These are phyloP conservation scores for Myotis daubentonii DNA, from an alignment of 2,797 vertebrate species.

Conservation along the genomic window DNA sequence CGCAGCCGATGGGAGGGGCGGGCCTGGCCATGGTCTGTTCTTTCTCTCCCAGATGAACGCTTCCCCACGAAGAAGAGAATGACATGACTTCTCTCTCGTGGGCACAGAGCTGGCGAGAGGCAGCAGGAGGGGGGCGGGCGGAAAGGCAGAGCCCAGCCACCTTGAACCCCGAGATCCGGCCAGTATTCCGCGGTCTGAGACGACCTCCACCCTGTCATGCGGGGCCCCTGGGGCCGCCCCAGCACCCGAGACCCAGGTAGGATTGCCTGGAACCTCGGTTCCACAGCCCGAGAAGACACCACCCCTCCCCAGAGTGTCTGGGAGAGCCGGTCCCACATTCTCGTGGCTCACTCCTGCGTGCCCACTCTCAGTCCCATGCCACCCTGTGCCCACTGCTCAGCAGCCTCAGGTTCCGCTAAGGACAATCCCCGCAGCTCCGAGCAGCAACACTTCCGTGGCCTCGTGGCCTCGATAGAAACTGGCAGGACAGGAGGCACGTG, in stretches of 20 bases:
- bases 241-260: neutral
- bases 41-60: neutral
- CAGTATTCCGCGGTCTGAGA: neutral
- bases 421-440: neutral
- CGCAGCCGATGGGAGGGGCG: neutral
- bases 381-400: neutral
- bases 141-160: accelerated
- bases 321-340: neutral
- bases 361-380: accelerated
- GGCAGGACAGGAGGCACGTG: accelerated
- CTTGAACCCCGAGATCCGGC: accelerated
- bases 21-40: neutral
- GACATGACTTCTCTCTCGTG: neutral
- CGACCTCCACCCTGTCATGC: accelerated
- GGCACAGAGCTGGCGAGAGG: neutral
- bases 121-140: neutral
- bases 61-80: neutral
- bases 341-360: accelerated
- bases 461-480: neutral
- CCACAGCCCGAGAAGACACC: neutral
- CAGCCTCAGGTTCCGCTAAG: neutral
- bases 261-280: accelerated
- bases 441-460: neutral
- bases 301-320: neutral
- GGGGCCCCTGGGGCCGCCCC: accelerated